Base-by-base conservation (phyloP, 2,797 vertebrate species). In the Lemur catta region DNA sequence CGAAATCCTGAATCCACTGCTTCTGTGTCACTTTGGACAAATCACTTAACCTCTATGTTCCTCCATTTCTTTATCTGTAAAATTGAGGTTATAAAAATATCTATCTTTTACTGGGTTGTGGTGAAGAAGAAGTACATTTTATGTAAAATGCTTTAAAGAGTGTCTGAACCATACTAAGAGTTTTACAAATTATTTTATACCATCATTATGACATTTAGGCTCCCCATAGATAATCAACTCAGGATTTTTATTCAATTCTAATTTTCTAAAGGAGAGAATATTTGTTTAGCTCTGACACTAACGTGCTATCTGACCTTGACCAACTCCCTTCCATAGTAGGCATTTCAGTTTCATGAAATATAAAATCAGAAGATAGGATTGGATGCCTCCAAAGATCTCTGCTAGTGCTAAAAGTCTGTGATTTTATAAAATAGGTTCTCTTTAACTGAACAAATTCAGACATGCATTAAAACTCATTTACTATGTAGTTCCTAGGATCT, bases 381-480 rank as follows among this genome's bases (percentile, higher is more conserved):
- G 55, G 52, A 93, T 84, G 22, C 24, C 67, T 90, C 63, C 41
- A n/a, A 90, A 72, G 22, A 69, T 76, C 10, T 38, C 30, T 80
- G 33, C 35, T 61, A 52, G 7, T 67, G 17, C 57, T 85, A 85
- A 72, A 28, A 89, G 67, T 89, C 59, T 76, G 30, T 57, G n/a
- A 91, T 78, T 91, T 55, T 74, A 33, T 55, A 57, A 78, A 96
- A 90, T 28, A 38, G 11, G 61, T 84, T 91, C 59, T 33, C 43
- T 84, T 93, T 89, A 76, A 55, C 59, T 59, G 78, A 35, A 95
- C 69, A 95, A 75, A 84, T 85, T 93, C 46, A 71, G 55, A 57
- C 14, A 57, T 91, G 33, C 50, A 71, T 84, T 89, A 91, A 89
- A 80, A 88, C 30, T 93, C 41, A 26, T 30, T 86, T 61, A 86